These are phyloP conservation scores for Urocyon cinereoargenteus DNA, from an alignment of 2,797 vertebrate species.

Conservation along the genomic window DNA sequence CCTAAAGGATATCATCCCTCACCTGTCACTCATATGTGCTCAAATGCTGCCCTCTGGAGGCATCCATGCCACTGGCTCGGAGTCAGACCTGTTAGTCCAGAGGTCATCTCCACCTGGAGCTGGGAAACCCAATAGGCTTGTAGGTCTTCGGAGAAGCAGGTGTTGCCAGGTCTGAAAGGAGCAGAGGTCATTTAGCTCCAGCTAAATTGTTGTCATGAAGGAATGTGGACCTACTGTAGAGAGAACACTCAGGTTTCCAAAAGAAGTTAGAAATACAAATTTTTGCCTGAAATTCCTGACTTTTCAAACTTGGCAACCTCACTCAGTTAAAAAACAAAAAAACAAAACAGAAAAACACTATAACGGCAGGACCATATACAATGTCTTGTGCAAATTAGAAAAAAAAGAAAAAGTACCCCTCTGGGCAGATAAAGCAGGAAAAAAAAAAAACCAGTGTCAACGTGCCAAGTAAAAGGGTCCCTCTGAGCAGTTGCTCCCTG, in stretches of 20 bases:
- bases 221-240: neutral
- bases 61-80: neutral
- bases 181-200: neutral
- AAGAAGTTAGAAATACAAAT: neutral
- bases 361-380: neutral
- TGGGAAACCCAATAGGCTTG: neutral
- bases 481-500: neutral
- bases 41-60: conserved; percentile 31
- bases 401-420: neutral
- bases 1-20: neutral
- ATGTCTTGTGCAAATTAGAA: neutral
- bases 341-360: neutral
- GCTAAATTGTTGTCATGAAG: neutral
- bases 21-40: neutral
- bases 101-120: no score
- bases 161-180: neutral
- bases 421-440: neutral
- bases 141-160: accelerated
- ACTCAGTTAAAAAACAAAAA: neutral
- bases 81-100: neutral
- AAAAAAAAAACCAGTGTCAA: neutral
- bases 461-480: neutral
- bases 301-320: conserved; percentile 28
- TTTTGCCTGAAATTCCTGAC: neutral
- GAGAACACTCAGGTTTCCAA: neutral